Conservation (phyloP, 2,113 vertebrate species). For the Leucoraja erinaceus region DNA sequence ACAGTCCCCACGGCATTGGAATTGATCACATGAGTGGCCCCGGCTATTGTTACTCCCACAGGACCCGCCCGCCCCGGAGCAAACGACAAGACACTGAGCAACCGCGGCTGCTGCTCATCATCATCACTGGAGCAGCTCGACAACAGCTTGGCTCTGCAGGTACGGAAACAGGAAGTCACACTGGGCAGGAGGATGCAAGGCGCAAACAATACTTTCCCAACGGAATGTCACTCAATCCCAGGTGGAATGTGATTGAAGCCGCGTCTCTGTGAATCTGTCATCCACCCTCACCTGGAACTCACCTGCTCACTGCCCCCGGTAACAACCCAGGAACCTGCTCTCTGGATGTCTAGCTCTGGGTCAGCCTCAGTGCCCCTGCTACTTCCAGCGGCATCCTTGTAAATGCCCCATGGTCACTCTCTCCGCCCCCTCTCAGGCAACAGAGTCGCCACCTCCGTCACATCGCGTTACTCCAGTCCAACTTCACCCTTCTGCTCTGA, state of each 20-base stretch:
- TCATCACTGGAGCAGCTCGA: constrained; percentile 56
- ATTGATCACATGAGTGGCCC: constrained; percentile 60
- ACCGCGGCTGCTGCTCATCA: constrained; percentile 54
- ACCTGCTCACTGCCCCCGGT: too few species aligned
- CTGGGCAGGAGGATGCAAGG: constrained; percentile 54
- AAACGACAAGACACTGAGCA: constrained; percentile 61
- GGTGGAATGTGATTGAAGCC: background rate
- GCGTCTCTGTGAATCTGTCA: background rate
- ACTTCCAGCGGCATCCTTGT: too few species aligned
- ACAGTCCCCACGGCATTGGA: constrained; percentile 52
- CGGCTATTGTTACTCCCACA: constrained; percentile 71
- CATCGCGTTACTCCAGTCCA: too few species aligned
- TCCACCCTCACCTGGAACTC: too few species aligned
- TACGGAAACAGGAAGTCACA: constrained; percentile 52
- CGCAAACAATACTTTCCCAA: constrained; percentile 42
- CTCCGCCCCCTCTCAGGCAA: too few species aligned
- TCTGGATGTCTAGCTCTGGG: too few species aligned
- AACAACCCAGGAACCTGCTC: too few species aligned
- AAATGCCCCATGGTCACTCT: too few species aligned
- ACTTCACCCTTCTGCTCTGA: too few species aligned
- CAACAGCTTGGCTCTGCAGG: constrained; percentile 58
- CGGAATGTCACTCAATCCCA: background rate
- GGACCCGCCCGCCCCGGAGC: constrained; percentile 60
- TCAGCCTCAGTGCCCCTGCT: too few species aligned
- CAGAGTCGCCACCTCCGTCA: too few species aligned